Evolutionary conservation across 2,888 invertebrate species (phyloP), one percentile per base, ranked within the genome.

Genomic region (Teleiodes luculella): DNA sequence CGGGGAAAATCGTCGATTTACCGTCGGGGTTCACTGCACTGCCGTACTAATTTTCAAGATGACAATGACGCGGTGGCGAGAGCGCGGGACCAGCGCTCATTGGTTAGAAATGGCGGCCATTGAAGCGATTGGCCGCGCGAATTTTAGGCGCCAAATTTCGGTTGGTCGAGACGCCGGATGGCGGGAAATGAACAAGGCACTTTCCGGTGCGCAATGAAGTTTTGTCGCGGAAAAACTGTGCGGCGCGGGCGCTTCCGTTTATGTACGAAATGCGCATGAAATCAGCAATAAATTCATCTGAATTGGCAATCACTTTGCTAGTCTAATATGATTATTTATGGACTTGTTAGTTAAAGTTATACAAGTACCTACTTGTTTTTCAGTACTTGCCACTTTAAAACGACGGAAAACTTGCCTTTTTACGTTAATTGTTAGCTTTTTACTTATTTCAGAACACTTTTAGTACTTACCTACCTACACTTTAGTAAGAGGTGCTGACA

Each of bases 11-110:
- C 80, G 77, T 76, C 78, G 78, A 84, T 86, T 85, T 83, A 78
- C 82, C 80, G 80, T 81, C 89, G 87, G 84, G 85, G 86, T 87
- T 87, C 87, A 81, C 86, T 85, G 84, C 85, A 83, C 85, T 79
- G 79, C 76, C 78, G 87, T 85, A 89, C 89, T 88, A 88, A 88
- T 86, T 88, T 88, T 82, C 87, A 76, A 88, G 88, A 86, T 81
- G 84, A 86, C 83, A 83, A 83, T 80, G 89, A 88, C 86, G 87
- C 89, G 80, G 73, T 84, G 83, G 84, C 83, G 79, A 83, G 86
- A 88, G 86, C 88, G 89, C 89, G 89, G 86, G 88, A 76, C 87
- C 70, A 66, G 31, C 68, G 70, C 66, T 75, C 64, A 85, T 89
- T 89, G 88, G 89, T 78, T 61, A 66, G 85, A 88, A 89, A 86